Percentiles rank a stretch among this genome's conserved stretches.
phyloP scores from a whole-genome alignment of 2,797 vertebrate genomes.

The Helicolenus hilgendorfi region DNA sequence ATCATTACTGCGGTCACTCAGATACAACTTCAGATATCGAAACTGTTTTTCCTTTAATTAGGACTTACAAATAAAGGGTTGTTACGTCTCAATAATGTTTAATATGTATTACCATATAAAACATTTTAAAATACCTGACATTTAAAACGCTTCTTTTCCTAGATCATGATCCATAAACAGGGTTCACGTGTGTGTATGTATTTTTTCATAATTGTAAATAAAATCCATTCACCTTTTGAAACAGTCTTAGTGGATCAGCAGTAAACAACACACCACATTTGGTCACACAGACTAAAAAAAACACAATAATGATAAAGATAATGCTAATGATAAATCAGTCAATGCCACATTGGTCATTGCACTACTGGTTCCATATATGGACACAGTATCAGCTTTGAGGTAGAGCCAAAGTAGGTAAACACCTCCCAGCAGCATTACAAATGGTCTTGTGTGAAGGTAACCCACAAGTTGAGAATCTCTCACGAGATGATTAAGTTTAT shows the following conservation, averaged over 20 bases:
- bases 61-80: background rate
- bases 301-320: background rate
- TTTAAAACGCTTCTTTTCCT: background rate
- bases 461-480: no score
- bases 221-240: background rate
- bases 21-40: background rate
- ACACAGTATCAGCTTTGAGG: background rate
- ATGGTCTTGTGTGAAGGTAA: no score
- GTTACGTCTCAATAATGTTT: background rate
- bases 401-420: background rate
- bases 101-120: background rate
- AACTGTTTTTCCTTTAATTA: background rate
- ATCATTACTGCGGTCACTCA: background rate
- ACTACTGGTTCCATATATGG: background rate
- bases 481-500: no score
- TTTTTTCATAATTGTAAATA: background rate
- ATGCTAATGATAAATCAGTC: background rate
- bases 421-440: background rate
- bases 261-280: background rate
- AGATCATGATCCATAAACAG: background rate
- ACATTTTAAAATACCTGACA: background rate
- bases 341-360: background rate
- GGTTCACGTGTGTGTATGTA: background rate
- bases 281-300: background rate
- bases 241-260: background rate